Base-by-base conservation (phyloP, 2,888 invertebrate species). In the Caenorhabditis sp. region DNA sequence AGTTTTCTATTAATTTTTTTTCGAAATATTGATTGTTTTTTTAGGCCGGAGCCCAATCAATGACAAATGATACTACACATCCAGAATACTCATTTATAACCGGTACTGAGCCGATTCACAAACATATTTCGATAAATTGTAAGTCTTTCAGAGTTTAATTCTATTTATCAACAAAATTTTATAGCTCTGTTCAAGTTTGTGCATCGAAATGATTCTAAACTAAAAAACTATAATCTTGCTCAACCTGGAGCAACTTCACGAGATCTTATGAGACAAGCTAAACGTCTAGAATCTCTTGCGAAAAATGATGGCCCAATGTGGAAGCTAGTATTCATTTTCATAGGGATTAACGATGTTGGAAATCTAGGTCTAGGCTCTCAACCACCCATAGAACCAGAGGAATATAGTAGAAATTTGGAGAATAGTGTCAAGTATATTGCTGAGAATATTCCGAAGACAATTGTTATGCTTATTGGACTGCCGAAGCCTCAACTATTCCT, bases 301-400 rank as follows among this genome's bases (percentile, higher is more conserved):
- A 14, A 14, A 43, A 43, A 3, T 12, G 14, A 17, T 17, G 17
- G 3, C 5, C 10, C 12, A 7, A 17, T 17, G 12, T 84, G 84
- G 84, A 84, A 84, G 52, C 67, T 84, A 4, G 63, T 84, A 12
- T 82, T 76, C 10, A 70, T 84, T 3, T 84, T 84, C 66, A 83
- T 84, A 43, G 84, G 84, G 57, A 80, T 79, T 17, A 84, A 84
- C 54, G 83, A 84, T 59, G 71, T 80, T 38, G 74, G 78, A 38
- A 69, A 63, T 17, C 58, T 75, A 1, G 69, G 69, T 21, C 65
- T 64, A 23, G 56, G 68, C 1, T 20, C 12, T 21, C 1, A 1
- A 14, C 50, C 5, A 14, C 75, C 66, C 12, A 60, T 76, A 12
- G 64, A 71, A n/a, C 54, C 53, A 21, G 54, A 57, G 2, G 26